Conservation (phyloP, 1,140 invertebrate species). For the Nymphalis io region DNA sequence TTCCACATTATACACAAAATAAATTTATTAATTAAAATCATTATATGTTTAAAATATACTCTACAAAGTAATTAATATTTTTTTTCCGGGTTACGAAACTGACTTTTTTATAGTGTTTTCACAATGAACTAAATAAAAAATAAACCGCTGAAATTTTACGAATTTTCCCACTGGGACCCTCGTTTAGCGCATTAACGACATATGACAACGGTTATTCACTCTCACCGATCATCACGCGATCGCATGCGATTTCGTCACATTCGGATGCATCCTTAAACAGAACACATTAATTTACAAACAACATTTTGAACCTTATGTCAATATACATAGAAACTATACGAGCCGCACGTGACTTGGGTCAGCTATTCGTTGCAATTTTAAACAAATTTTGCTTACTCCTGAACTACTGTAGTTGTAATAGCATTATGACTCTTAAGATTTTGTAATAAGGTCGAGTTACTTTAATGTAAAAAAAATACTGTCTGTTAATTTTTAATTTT, state of each 20-base stretch:
- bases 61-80: too few relatives aligned
- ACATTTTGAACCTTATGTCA: slow-evolving; percentile 36
- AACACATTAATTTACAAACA: slow-evolving; percentile 8
- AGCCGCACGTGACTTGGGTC: not conserved
- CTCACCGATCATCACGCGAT: slow-evolving; percentile 67
- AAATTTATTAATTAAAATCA: too few relatives aligned
- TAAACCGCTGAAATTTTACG: slow-evolving; percentile 13
- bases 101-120: not conserved
- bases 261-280: slow-evolving; percentile 43
- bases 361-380: slow-evolving; percentile 30
- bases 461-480: not conserved
- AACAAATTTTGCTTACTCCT: slow-evolving; percentile 27
- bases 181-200: slow-evolving; percentile 60
- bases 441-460: not conserved
- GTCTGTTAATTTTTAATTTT: not conserved
- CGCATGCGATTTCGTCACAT: slow-evolving; percentile 62
- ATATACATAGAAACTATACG: slow-evolving; percentile 17
- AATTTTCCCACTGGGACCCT: slow-evolving; percentile 58
- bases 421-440: not conserved
- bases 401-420: not conserved
- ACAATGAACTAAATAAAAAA: not conserved
- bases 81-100: too few relatives aligned
- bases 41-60: too few relatives aligned
- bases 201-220: slow-evolving; percentile 65
- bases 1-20: too few relatives aligned